A percentile compares a stretch with the other conserved stretches of the same genome.
These are phyloP conservation scores for Zygothrica quintamaculata DNA, from an alignment of 2,888 invertebrate genomes.

Conservation along the genomic window DNA sequence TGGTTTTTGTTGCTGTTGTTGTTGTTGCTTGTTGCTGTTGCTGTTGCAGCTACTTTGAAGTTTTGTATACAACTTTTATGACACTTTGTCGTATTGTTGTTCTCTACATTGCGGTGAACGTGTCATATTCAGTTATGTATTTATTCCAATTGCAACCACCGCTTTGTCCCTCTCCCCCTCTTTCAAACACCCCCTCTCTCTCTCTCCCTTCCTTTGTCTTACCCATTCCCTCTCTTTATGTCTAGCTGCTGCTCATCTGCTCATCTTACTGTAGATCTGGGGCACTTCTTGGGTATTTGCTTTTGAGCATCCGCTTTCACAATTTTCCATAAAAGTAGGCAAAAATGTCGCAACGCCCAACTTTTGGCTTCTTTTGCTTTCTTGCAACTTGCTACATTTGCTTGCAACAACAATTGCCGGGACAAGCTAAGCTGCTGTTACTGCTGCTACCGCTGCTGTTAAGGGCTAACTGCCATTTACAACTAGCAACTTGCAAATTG, in stretches of 20 bases:
- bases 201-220: background rate
- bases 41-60: slow-evolving; percentile 72
- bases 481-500: slow-evolving; percentile 32
- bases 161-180: background rate
- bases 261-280: slow-evolving; percentile 39
- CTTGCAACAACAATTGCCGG: slow-evolving; percentile 9
- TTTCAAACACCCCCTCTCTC: background rate
- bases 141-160: slow-evolving; percentile 53
- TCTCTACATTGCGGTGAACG: slow-evolving; percentile 72
- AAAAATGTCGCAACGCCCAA: background rate
- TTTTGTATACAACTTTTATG: slow-evolving; percentile 79
- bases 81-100: slow-evolving; percentile 79
- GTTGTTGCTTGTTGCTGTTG: background rate
- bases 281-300: slow-evolving; percentile 48
- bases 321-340: slow-evolving; percentile 54
- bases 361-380: slow-evolving; percentile 23
- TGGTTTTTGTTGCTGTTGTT: slow-evolving; percentile 20
- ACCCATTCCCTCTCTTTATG: background rate
- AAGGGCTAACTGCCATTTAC: slow-evolving; percentile 30
- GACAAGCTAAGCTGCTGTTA: slow-evolving; percentile 31
- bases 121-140: slow-evolving; percentile 75
- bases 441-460: too few relatives aligned
- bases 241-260: slow-evolving; percentile 6
- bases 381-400: slow-evolving; percentile 21
- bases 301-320: slow-evolving; percentile 71